phyloP scores from a whole-genome alignment of 2,797 vertebrate species.

The Anolis apletophallus region DNA sequence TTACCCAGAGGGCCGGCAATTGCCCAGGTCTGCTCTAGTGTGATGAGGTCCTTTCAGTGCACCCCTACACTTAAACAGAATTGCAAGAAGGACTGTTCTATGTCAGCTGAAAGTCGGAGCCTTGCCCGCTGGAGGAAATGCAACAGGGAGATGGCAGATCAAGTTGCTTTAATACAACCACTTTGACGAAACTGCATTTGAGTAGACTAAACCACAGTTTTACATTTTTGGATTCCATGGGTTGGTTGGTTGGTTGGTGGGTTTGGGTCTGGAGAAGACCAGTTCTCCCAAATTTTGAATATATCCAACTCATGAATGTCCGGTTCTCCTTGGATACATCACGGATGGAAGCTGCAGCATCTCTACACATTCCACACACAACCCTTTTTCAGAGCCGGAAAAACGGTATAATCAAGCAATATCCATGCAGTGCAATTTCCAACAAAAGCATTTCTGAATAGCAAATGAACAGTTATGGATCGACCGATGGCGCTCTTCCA shows the following conservation, averaged over 20 bases:
- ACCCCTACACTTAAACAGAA: background rate
- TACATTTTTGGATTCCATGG: background rate
- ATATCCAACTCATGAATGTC: slow-evolving; percentile 14
- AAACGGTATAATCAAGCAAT: background rate
- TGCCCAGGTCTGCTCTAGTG: too few species aligned
- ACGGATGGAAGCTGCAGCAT: background rate
- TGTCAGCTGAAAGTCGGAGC: background rate
- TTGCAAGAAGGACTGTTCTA: background rate
- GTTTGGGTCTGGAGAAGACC: background rate
- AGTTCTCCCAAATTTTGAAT: background rate
- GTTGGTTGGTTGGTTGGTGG: background rate
- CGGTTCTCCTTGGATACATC: slow-evolving; percentile 39
- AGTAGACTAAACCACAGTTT: background rate
- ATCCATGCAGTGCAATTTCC: slow-evolving; percentile 13
- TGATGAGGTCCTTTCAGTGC: too few species aligned
- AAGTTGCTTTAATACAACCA: too few species aligned
- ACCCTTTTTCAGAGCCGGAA: slow-evolving; percentile 28
- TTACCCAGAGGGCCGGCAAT: too few species aligned
- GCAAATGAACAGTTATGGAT: slow-evolving; percentile 45
- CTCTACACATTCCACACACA: background rate
- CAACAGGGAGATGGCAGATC: background rate
- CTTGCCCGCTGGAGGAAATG: background rate
- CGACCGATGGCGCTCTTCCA: slow-evolving; percentile 41
- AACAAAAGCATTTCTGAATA: slow-evolving; percentile 46
- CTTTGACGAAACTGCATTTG: background rate